Conservation (phyloP, 2,797 vertebrate species). For the Chrosomus eos region DNA sequence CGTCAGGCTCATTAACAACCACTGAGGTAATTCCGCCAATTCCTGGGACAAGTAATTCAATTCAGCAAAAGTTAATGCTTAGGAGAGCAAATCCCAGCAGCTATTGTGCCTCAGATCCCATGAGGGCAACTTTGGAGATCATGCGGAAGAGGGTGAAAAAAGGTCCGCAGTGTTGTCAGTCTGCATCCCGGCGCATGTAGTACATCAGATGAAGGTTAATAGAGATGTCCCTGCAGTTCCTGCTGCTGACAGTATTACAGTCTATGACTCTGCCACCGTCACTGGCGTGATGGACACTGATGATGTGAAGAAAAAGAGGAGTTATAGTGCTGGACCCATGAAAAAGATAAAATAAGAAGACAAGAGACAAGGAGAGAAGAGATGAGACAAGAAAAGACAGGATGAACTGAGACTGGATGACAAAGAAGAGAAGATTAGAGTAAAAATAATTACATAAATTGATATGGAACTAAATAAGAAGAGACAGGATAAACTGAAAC, state of each 20-base stretch:
- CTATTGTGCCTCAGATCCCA: constrained; percentile 28
- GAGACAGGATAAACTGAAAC: background rate
- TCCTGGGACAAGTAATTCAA: constrained; percentile 27
- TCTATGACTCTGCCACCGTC: constrained; percentile 66
- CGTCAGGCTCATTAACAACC: constrained; percentile 43
- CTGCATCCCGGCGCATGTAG: constrained; percentile 20
- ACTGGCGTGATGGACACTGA: constrained; percentile 50
- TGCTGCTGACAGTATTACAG: constrained; percentile 62
- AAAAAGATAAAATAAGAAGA: constrained; percentile 17
- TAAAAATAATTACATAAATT: background rate
- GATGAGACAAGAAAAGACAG: background rate
- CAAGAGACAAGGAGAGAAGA: background rate
- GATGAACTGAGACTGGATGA: background rate
- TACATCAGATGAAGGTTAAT: constrained; percentile 74
- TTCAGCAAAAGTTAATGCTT: constrained; percentile 47
- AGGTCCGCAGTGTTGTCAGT: constrained; percentile 45
- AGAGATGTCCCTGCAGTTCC: constrained; percentile 70
- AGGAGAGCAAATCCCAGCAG: constrained; percentile 49
- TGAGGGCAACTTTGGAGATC: background rate
- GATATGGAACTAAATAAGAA: background rate
- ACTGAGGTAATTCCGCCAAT: constrained; percentile 37
- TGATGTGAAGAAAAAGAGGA: constrained; percentile 3
- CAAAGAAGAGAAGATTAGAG: background rate
- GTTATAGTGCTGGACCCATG: constrained; percentile 16
- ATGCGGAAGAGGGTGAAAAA: constrained; percentile 20